A percentile compares a stretch with the other conserved stretches of the same genome.
Evolutionary conservation across 2,888 invertebrate genomes (phyloP).

Genomic region (Pteria penguin): DNA sequence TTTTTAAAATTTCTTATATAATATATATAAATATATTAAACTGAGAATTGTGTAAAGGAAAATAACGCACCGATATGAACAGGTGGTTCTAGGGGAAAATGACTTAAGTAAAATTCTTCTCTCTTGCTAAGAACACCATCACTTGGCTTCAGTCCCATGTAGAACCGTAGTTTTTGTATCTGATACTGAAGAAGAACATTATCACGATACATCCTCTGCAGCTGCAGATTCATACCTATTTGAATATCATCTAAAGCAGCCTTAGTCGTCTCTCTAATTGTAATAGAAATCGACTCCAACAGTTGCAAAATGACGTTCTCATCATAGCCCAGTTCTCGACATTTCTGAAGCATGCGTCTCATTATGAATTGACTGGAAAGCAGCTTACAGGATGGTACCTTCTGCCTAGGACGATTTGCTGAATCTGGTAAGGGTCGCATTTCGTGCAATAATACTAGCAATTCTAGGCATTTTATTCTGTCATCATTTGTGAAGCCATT

Average conservation of each 20-base stretch:
- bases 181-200: not conserved
- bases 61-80: too few species aligned
- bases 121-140: not conserved
- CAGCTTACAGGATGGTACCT: not conserved
- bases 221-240: not conserved
- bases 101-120: not conserved
- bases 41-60: too few species aligned
- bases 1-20: too few species aligned
- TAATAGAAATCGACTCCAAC: not conserved
- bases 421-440: too few species aligned
- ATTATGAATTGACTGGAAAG: not conserved
- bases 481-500: too few species aligned
- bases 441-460: too few species aligned
- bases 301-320: not conserved
- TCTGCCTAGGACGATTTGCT: too few species aligned
- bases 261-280: not conserved
- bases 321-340: not conserved
- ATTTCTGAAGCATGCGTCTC: not conserved
- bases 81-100: too few species aligned
- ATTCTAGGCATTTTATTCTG: too few species aligned
- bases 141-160: not conserved
- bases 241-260: not conserved
- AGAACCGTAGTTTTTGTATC: not conserved
- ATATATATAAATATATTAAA: too few species aligned
- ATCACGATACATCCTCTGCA: not conserved